phyloP scores from a whole-genome alignment of 2,113 vertebrate genomes.

The Tragelaphus strepsiceros region DNA sequence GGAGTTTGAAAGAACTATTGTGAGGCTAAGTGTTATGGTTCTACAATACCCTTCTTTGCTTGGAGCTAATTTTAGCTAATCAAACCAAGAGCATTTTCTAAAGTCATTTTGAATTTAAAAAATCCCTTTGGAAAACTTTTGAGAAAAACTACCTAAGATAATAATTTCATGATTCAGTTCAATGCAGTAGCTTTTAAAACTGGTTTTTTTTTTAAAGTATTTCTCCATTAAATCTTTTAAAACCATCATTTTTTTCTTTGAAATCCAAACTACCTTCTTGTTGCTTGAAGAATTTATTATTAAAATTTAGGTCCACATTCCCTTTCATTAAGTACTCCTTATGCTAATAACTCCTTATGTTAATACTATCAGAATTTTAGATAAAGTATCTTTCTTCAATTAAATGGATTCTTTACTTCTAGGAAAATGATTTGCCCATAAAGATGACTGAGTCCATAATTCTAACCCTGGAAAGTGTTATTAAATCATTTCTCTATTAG shows the following conservation, averaged over 20 bases:
- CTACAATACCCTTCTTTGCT: not conserved
- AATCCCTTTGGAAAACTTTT: not conserved
- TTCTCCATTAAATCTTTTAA: no score
- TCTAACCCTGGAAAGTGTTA: not conserved
- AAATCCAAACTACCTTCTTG: not conserved
- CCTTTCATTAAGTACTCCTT: constrained; percentile 29
- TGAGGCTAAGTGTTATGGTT: not conserved
- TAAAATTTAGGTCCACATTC: constrained; percentile 29
- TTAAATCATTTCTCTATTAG: constrained; percentile 2
- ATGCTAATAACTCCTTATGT: not conserved
- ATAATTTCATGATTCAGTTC: constrained; percentile 35
- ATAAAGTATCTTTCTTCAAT: constrained; percentile 32
- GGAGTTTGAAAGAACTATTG: constrained; percentile 41
- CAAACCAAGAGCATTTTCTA: constrained; percentile 41
- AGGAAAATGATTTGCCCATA: not conserved
- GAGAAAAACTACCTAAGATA: not conserved
- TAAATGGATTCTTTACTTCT: constrained; percentile 23
- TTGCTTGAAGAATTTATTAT: constrained; percentile 30
- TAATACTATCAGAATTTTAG: constrained; percentile 31
- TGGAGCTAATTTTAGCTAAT: constrained; percentile 53
- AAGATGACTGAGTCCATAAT: constrained; percentile 12
- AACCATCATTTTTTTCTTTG: not conserved
- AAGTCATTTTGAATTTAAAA: constrained; percentile 36
- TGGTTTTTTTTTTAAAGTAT: no score
- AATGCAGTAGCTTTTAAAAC: no score